Percentiles rank a stretch among this genome's conserved stretches.
Conservation (phyloP, 2,113 vertebrate genomes). For the Pomatostomus ruficeps region DNA sequence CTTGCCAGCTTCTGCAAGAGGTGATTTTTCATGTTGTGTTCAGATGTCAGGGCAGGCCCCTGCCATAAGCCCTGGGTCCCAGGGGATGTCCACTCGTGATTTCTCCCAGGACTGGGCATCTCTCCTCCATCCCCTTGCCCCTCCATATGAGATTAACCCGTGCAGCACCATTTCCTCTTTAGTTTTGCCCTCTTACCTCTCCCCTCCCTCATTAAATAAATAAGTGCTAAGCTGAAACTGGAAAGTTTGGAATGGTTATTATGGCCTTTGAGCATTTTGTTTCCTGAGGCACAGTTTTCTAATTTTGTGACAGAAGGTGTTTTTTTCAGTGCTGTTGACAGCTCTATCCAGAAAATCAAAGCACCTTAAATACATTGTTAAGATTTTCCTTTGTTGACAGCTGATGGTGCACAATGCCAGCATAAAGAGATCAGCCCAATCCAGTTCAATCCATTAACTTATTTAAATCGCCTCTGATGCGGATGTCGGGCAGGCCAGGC, state of each 20-base stretch:
- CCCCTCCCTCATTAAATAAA: background rate
- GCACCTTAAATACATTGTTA: background rate
- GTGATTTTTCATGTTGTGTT: slow-evolving; percentile 16
- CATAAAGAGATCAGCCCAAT: background rate
- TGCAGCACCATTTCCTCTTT: background rate
- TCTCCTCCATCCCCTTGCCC: background rate
- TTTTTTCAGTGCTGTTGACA: background rate
- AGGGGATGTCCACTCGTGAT: fast-evolving
- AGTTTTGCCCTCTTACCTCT: background rate
- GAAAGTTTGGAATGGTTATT: background rate
- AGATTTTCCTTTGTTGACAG: background rate
- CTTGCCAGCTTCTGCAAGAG: background rate
- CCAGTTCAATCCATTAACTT: background rate
- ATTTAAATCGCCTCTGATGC: background rate
- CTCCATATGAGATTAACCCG: background rate
- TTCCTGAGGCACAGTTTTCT: slow-evolving; percentile 16
- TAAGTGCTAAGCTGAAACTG: background rate
- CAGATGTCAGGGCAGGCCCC: background rate
- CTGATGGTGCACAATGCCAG: background rate
- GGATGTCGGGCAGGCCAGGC: background rate
- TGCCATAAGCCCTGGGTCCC: background rate
- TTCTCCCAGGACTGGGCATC: background rate
- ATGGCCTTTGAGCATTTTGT: background rate
- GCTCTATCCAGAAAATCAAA: background rate
- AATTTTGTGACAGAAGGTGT: background rate